These are phyloP conservation scores for Venturia canescens DNA, from an alignment of 1,140 invertebrate genomes.

Conservation along the genomic window DNA sequence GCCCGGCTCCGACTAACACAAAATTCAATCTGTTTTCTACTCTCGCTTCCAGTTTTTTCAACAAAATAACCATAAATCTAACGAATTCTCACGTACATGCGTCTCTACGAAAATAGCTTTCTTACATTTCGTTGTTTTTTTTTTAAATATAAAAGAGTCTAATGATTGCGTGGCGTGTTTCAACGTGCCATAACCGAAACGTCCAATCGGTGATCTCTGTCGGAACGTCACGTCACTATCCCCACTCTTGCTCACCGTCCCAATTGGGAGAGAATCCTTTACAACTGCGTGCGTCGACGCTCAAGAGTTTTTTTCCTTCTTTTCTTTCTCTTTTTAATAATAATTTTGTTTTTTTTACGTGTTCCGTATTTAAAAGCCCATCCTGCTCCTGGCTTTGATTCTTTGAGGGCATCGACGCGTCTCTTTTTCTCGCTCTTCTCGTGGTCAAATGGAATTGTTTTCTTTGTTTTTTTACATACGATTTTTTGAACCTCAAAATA, in stretches of 20 bases:
- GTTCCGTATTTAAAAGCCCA: not conserved
- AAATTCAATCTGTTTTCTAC: not conserved
- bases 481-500: not conserved
- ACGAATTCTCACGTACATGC: not conserved
- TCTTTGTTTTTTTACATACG: not conserved
- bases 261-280: constrained; percentile 45
- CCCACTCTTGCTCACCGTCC: not conserved
- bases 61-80: not conserved
- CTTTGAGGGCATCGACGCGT: too few relatives aligned
- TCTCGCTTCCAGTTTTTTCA: not conserved
- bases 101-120: not conserved
- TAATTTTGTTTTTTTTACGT: constrained; percentile 20
- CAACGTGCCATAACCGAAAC: constrained; percentile 49
- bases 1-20: constrained; percentile 11
- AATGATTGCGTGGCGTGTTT: constrained; percentile 25
- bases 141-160: not conserved
- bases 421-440: not conserved
- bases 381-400: constrained; percentile 22
- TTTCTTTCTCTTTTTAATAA: not conserved
- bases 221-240: constrained; percentile 49
- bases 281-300: constrained; percentile 36
- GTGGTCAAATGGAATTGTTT: not conserved
- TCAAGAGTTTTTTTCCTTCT: not conserved
- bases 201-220: constrained; percentile 52
- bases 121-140: not conserved